phyloP scores from a whole-genome alignment of 1,140 invertebrate genomes.

The Polyergus mexicanus region DNA sequence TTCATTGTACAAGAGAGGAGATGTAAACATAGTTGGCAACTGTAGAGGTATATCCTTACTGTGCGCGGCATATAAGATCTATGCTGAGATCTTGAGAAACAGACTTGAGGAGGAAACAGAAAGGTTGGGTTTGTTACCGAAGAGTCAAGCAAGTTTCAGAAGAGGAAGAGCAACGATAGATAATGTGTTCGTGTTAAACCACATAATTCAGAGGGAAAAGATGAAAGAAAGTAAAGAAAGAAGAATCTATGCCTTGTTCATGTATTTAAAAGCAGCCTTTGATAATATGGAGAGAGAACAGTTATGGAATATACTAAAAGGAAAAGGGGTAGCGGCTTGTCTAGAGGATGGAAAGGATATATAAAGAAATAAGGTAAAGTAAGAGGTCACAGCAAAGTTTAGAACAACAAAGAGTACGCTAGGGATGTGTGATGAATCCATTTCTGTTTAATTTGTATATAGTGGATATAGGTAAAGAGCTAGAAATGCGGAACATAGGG shows the following conservation, averaged over 20 bases:
- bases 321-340: constrained; percentile 5
- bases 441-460: background rate
- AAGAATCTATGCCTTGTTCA: background rate
- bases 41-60: constrained; percentile 48
- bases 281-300: constrained; percentile 23
- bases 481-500: background rate
- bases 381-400: background rate
- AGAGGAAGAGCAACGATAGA: constrained; percentile 23
- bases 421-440: background rate
- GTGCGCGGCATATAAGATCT: constrained; percentile 24
- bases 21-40: background rate
- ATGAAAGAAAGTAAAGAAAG: background rate
- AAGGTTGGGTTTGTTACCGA: background rate
- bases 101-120: background rate
- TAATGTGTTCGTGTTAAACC: constrained; percentile 51
- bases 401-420: background rate
- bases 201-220: constrained; percentile 1
- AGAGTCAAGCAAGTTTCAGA: no score
- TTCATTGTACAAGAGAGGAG: background rate
- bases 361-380: constrained; percentile 39
- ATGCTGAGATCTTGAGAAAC: constrained; percentile 41
- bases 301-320: constrained; percentile 50
- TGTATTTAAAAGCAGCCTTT: no score
- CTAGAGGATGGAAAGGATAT: constrained; percentile 31
- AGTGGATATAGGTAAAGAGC: background rate